Evolutionary conservation across 1,140 invertebrate species (phyloP).

Genomic region (Cataglyphis hispanica): DNA sequence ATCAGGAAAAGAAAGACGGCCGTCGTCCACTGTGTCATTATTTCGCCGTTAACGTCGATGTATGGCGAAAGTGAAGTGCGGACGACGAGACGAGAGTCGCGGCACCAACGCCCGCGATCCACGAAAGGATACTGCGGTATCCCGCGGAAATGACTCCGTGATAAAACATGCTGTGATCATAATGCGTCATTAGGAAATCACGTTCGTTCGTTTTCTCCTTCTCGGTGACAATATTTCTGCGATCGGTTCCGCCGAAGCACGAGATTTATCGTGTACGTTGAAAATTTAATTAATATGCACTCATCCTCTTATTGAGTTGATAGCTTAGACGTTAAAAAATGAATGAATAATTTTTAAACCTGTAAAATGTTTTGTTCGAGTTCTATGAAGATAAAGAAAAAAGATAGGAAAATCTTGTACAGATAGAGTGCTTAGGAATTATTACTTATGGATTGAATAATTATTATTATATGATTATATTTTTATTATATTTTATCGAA

Average conservation of each 20-base stretch:
- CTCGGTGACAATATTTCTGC: neutral
- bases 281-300: constrained; percentile 1
- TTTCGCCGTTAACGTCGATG: neutral
- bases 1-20: constrained; percentile 7
- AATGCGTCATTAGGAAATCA: constrained; percentile 69
- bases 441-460: no score
- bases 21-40: constrained; percentile 26
- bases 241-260: neutral
- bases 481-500: neutral
- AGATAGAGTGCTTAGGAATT: no score
- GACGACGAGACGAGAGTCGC: neutral
- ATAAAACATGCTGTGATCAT: constrained; percentile 69
- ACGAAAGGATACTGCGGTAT: constrained; percentile 77
- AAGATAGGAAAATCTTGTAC: no score
- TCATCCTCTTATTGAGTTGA: no score
- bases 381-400: neutral
- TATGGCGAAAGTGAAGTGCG: neutral
- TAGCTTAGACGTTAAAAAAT: neutral
- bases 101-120: neutral
- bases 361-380: neutral
- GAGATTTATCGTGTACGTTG: neutral
- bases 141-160: constrained; percentile 76
- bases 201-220: constrained; percentile 27
- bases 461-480: no score
- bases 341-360: neutral